Percentiles rank a stretch among this genome's conserved stretches.
These are phyloP conservation scores for Apocheima hispidaria DNA, from an alignment of 2,888 invertebrate genomes.

Conservation along the genomic window DNA sequence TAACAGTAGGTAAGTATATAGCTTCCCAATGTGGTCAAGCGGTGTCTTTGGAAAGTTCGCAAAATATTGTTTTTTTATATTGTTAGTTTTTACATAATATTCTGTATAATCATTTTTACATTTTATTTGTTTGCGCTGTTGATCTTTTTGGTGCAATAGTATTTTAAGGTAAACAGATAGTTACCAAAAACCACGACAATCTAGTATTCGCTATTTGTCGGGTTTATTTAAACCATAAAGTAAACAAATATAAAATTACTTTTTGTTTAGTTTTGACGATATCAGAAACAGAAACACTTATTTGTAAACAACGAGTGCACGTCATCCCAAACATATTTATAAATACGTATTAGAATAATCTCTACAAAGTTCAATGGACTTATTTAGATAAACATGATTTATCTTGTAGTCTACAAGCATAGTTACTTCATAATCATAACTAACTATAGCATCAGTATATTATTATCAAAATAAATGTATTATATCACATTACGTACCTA, in stretches of 20 bases:
- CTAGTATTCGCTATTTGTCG: no score
- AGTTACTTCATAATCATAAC: slow-evolving; percentile 11
- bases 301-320: slow-evolving; percentile 52
- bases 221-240: no score
- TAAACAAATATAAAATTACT: background rate
- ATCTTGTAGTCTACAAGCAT: slow-evolving; percentile 22
- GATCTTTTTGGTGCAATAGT: no score
- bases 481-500: slow-evolving; percentile 1
- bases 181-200: no score
- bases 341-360: slow-evolving; percentile 39
- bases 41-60: no score
- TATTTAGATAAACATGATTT: slow-evolving; percentile 41
- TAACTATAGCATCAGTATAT: slow-evolving; percentile 2
- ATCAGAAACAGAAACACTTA: slow-evolving; percentile 30
- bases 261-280: background rate
- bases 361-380: slow-evolving; percentile 43
- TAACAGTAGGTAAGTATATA: no score
- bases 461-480: slow-evolving; percentile 2
- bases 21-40: no score
- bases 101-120: no score
- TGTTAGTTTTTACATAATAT: no score
- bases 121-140: no score
- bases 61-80: no score
- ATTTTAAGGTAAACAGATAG: no score
- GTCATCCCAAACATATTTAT: slow-evolving; percentile 40